These are phyloP conservation scores for Centropristis striata DNA, from an alignment of 2,113 vertebrate genomes.

Conservation along the genomic window DNA sequence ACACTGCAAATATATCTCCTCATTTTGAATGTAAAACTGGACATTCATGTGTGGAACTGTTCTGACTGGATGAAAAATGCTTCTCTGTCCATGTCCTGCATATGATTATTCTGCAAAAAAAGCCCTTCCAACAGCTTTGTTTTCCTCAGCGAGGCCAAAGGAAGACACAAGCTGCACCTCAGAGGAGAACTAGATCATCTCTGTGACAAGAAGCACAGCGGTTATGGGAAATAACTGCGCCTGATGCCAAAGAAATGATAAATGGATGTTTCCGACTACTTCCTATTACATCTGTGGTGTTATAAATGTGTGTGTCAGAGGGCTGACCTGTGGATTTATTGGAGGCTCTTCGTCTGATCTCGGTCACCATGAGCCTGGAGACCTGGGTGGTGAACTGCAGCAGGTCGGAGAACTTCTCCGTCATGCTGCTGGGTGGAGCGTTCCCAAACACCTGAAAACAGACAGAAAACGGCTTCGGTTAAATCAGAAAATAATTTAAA, in stretches of 20 bases:
- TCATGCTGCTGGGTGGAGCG: constrained; percentile 96
- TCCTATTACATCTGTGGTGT: too few species aligned
- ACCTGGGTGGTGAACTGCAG: constrained; percentile 99
- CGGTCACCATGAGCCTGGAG: constrained; percentile 97
- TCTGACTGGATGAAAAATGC: neutral
- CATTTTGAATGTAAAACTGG: neutral
- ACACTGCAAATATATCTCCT: neutral
- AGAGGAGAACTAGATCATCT: neutral
- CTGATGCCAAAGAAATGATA: constrained; percentile 3
- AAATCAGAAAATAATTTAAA: neutral
- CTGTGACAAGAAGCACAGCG: neutral
- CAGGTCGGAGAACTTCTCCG: constrained; percentile 97
- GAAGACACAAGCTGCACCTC: neutral
- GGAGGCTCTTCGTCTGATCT: constrained; percentile 96
- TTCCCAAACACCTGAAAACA: constrained; percentile 94
- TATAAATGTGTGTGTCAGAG: neutral
- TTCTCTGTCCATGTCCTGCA: neutral
- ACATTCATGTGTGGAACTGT: neutral
- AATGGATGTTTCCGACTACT: neutral
- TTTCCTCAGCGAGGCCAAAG: neutral
- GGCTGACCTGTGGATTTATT: constrained; percentile 97
- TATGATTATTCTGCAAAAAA: neutral
- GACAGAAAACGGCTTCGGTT: neutral
- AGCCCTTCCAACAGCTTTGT: neutral
- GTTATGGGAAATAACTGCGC: neutral